Base-by-base conservation (phyloP, 2,113 vertebrate genomes). In the Lipophrys pholis region DNA sequence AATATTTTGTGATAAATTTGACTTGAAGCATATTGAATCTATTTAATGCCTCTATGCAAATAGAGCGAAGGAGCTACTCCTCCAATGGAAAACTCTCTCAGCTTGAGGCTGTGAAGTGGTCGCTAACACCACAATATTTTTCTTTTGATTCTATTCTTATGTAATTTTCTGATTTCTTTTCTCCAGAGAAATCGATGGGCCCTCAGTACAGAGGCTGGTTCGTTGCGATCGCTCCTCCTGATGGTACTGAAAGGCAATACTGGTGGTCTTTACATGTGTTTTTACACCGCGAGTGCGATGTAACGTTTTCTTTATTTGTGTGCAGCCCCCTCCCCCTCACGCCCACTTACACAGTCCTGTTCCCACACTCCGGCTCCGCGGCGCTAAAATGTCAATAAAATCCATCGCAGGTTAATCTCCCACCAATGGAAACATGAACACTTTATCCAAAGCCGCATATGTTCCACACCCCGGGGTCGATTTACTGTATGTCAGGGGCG, bases 371-470 rank as follows among this genome's bases (percentile, higher is more conserved):
- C 73, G 12, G 66, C 82, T 78, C 74, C 61, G 54, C 50, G 49
- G 74, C 73, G 62, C 73, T 68, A 62, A 81, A 87, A 90, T 84
- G 86, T 92, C 90, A 90, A 91, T 91, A 90, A 91, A 90, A 89
- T 90, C 85, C 87, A 91, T 89, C 76, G 68, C 73, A 65, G 86
- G 90, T 92, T 93, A 90, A 91, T 91, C 90, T 91, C 78, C 71
- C 80, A 69, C 73, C 83, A 82, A 86, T 81, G 87, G 86, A 89
- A 90, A 93, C 90, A 90, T 82, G 89, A 90, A 88, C 85, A 82
- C 82, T 91, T 93, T 91, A 90, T 92, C 87, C 87, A 84, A 88
- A 88, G 83, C 87, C 5, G 80, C 87, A 87, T 92, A 90, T 88
- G 81, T 91, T 90, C 85, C 89, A 83, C 85, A 92, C 85, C 80